A percentile compares a stretch with the other conserved stretches of the same genome.
These are phyloP conservation scores for Argyra leucocephala DNA, from an alignment of 2,888 invertebrate species.

Conservation along the genomic window DNA sequence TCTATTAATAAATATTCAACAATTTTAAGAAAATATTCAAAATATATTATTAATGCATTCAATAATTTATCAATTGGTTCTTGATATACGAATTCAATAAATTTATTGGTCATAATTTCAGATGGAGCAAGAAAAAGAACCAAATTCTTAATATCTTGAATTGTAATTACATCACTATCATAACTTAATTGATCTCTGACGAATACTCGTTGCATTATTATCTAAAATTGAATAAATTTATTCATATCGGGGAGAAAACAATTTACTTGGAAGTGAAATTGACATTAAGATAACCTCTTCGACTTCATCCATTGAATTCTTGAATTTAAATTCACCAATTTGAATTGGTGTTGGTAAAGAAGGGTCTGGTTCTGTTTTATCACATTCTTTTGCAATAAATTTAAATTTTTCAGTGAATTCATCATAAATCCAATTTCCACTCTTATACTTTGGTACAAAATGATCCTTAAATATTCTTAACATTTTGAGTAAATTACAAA, in stretches of 20 bases:
- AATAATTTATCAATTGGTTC: slow-evolving; percentile 33
- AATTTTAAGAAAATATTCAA: slow-evolving; percentile 38
- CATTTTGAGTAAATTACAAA: slow-evolving; percentile 27
- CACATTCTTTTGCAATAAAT: slow-evolving; percentile 23
- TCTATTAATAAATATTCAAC: slow-evolving; percentile 38
- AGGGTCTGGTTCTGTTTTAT: slow-evolving; percentile 16
- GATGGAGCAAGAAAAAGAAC: slow-evolving; percentile 35
- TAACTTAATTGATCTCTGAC: slow-evolving; percentile 25
- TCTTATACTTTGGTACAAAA: slow-evolving; percentile 31
- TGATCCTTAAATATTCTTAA: slow-evolving; percentile 31
- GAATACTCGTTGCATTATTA: slow-evolving; percentile 25
- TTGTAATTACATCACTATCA: slow-evolving; percentile 33
- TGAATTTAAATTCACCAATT: slow-evolving; percentile 32
- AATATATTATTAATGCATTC: slow-evolving; percentile 38
- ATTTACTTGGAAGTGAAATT: no score
- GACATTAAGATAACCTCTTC: slow-evolving; percentile 36
- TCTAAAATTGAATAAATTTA: slow-evolving; percentile 14
- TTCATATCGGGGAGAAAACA: not conserved
- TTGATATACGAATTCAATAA: slow-evolving; percentile 36
- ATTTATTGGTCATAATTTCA: slow-evolving; percentile 29
- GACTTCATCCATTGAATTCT: slow-evolving; percentile 31
- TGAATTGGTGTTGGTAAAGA: slow-evolving; percentile 18
- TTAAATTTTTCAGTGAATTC: slow-evolving; percentile 26
- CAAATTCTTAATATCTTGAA: slow-evolving; percentile 38
- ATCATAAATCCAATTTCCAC: slow-evolving; percentile 38